phyloP scores from a whole-genome alignment of 2,797 vertebrate genomes.

The Oreochromis grahami region DNA sequence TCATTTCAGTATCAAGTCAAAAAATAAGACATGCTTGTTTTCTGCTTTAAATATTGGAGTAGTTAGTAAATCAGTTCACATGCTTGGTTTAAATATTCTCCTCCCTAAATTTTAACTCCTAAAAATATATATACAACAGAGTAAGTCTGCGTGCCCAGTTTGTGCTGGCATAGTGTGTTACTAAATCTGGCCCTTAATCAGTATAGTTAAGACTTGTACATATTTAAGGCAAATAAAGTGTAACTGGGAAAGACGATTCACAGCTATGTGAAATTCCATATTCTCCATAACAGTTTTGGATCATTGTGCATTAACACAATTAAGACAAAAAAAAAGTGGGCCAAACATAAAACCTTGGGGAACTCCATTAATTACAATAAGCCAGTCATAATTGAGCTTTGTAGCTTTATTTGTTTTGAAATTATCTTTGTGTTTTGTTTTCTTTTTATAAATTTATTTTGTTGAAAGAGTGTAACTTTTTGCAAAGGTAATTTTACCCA shows the following conservation, averaged over 20 bases:
- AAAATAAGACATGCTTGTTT: neutral
- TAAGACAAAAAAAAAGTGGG: neutral
- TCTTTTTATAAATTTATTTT: neutral
- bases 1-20: neutral
- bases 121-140: accelerated
- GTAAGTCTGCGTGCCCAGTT: accelerated
- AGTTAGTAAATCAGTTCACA: neutral
- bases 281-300: neutral
- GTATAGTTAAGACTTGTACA: neutral
- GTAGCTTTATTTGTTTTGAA: neutral
- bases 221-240: neutral
- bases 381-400: neutral
- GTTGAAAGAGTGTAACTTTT: accelerated
- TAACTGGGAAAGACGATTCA: neutral
- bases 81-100: neutral
- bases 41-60: neutral
- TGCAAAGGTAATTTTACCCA: neutral
- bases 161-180: accelerated
- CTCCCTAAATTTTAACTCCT: neutral
- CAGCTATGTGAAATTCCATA: neutral
- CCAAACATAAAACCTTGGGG: neutral
- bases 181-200: neutral
- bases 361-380: neutral
- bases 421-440: neutral
- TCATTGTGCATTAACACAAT: accelerated